Conservation (phyloP, 2,888 invertebrate genomes). For the Dolomedes plantarius region DNA sequence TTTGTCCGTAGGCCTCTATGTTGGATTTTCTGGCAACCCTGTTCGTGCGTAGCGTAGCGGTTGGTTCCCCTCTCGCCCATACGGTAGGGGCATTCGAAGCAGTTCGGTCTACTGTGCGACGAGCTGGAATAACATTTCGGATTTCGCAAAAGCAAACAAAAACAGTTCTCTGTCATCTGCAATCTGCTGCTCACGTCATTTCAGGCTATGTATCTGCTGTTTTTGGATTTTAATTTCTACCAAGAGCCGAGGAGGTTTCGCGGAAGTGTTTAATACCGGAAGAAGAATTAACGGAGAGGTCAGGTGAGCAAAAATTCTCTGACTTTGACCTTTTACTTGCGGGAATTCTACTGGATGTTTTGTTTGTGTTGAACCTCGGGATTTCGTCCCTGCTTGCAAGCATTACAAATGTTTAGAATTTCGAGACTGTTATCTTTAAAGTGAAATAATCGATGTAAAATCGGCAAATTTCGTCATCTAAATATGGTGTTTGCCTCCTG, state of each 20-base stretch:
- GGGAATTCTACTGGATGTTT: conserved; percentile 24
- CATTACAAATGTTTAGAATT: too few species aligned
- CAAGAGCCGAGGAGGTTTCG: neutral
- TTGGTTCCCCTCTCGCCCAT: conserved; percentile 20
- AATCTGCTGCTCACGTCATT: neutral
- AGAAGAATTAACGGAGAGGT: conserved; percentile 35
- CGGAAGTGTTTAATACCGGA: neutral
- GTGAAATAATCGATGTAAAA: too few species aligned
- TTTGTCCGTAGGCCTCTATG: too few species aligned
- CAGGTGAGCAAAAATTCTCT: conserved; percentile 52
- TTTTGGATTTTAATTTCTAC: neutral
- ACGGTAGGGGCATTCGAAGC: conserved; percentile 20
- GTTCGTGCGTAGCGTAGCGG: neutral
- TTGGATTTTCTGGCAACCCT: conserved; percentile 24
- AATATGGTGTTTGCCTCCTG: too few species aligned
- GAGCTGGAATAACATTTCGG: too few species aligned
- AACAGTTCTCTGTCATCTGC: too few species aligned
- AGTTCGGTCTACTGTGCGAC: neutral
- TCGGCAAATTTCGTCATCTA: too few species aligned
- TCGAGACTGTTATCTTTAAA: too few species aligned
- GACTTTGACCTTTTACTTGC: conserved; percentile 43
- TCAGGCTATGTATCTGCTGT: neutral
- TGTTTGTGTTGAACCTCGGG: conserved; percentile 45
- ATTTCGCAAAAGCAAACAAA: too few species aligned
- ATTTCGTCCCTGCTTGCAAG: too few species aligned